Evolutionary conservation across 2,888 invertebrate genomes (phyloP), one percentile per base, ranked within the genome.

Genomic region (Lottia gigantea): DNA sequence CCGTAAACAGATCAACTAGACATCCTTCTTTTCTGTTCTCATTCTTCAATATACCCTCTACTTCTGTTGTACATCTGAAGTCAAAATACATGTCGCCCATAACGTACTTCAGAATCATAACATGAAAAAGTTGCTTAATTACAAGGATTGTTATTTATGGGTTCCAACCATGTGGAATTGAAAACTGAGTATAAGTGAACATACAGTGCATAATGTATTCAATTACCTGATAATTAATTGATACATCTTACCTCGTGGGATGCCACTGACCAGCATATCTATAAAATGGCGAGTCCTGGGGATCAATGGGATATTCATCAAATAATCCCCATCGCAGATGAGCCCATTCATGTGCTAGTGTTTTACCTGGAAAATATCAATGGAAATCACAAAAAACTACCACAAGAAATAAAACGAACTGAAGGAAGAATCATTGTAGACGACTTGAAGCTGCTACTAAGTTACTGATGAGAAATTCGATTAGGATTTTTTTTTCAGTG

Each of bases 311-410:
- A 73, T 91, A 90, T 84, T 93, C 93, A 78, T 92, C 92, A 84
- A 92, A 93, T 4, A 93, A 91, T 2, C 93, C 93, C 87, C 92
- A 93, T 0, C 92, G 90, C 81, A 92, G 92, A 87, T 92, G 92
- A 6, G 92, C 91, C 90, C 92, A 93, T 80, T 93, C 91, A 79
- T 91, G 91, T 0, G 92, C 90, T 47, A 93, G 81, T 15, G 90
- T 86, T 71, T 77, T 78, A 26, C 76, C 82, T 80, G 74, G 45
- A 65, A 46, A 62, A 31, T 26, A 62, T 62, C 15, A 45, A 31
- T 14, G 31, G 31, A 67, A 62, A n/a, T 4, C 23, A 14, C 15
- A 14, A 23, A 23, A 55, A 11, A 2, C 8, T 55, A 23, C 11
- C 12, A 23, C 2, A 40, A 40, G 40, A 40, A 3, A 8, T 4